A percentile compares a stretch with the other conserved stretches of the same genome.
Evolutionary conservation across 2,113 vertebrate genomes (phyloP).

Genomic region (Orientallactaga bullata): DNA sequence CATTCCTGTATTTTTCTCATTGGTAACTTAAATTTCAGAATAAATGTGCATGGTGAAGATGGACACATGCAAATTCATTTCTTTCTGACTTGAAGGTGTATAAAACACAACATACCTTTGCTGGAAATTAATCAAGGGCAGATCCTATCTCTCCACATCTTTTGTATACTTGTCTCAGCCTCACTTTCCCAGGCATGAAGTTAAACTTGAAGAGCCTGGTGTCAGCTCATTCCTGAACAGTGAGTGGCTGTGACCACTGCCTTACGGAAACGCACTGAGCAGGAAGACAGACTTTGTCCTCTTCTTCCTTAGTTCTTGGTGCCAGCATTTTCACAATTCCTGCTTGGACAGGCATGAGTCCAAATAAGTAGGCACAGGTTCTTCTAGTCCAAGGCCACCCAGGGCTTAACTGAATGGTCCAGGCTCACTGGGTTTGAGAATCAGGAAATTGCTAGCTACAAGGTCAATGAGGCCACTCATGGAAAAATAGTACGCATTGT

Average conservation of each 20-base stretch:
- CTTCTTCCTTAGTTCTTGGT: constrained; percentile 53
- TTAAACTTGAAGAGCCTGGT: rapidly evolving
- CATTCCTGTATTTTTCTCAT: neutral
- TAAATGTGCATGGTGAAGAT: neutral
- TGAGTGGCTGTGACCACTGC: neutral
- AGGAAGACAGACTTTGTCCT: constrained; percentile 35
- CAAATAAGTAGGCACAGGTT: neutral
- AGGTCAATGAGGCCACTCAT: constrained; percentile 36
- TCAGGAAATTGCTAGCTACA: constrained; percentile 70
- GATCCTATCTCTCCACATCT: neutral
- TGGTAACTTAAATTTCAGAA: neutral
- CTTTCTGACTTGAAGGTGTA: neutral
- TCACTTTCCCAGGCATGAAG: no score
- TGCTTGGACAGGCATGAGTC: constrained; percentile 61
- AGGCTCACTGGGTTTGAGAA: neutral
- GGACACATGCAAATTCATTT: neutral
- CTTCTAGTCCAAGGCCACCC: neutral
- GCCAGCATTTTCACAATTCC: constrained; percentile 8
- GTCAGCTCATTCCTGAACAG: neutral
- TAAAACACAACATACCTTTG: rapidly evolving
- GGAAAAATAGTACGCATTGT: constrained; percentile 73
- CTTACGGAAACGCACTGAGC: neutral
- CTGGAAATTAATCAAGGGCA: neutral
- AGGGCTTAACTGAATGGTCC: constrained; percentile 53
- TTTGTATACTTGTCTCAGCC: rapidly evolving